phyloP scores from a whole-genome alignment of 1,140 invertebrate species.

The Hyles vespertilio region DNA sequence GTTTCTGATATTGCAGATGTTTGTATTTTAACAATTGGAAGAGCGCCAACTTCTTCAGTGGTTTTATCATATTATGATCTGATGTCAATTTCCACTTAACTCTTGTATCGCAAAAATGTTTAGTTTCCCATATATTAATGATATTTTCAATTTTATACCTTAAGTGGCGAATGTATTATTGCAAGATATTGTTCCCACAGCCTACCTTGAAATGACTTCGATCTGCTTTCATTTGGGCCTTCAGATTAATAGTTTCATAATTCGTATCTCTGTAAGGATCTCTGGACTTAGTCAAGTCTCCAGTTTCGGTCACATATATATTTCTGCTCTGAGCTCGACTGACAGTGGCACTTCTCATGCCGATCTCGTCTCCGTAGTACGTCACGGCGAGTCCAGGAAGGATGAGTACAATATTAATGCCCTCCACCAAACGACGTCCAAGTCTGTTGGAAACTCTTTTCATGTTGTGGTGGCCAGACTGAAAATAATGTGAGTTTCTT shows the following conservation, averaged over 20 bases:
- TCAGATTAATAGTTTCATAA: constrained; percentile 77
- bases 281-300: constrained; percentile 76
- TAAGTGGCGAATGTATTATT: too few species aligned
- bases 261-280: constrained; percentile 76
- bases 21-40: too few species aligned
- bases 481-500: constrained; percentile 9
- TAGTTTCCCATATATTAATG: too few species aligned
- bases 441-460: constrained; percentile 79
- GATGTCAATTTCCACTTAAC: too few species aligned
- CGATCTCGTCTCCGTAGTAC: constrained; percentile 87
- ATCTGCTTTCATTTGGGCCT: constrained; percentile 41
- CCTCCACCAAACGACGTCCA: constrained; percentile 80
- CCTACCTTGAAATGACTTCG: constrained; percentile 58
- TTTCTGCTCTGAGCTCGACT: constrained; percentile 73
- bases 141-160: too few species aligned
- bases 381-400: constrained; percentile 83
- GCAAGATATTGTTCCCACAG: not conserved
- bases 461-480: constrained; percentile 84
- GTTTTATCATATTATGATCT: too few species aligned
- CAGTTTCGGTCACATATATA: constrained; percentile 77
- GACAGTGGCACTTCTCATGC: constrained; percentile 80
- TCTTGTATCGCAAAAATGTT: too few species aligned
- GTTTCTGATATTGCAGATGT: too few species aligned
- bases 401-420: constrained; percentile 78
- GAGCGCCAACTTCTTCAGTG: too few species aligned